Conservation (phyloP, 2,113 vertebrate genomes). For the Spheniscus mendiculus region DNA sequence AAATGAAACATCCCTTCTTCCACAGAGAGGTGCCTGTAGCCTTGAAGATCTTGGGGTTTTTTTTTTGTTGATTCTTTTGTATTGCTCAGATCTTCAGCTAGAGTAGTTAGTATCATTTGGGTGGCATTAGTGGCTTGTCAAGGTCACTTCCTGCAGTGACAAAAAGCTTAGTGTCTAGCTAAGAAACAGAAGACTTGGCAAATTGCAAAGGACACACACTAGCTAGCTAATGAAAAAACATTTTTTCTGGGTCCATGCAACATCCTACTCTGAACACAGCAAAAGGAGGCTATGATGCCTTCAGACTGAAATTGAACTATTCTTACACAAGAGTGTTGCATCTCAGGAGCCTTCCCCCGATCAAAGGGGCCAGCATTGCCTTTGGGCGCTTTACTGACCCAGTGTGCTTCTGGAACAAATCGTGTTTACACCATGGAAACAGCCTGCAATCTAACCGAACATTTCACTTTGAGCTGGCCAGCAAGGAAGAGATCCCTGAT, state of each 20-base stretch:
- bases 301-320: background rate
- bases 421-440: background rate
- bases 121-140: fast-evolving
- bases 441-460: background rate
- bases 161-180: background rate
- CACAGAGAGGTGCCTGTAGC: background rate
- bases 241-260: background rate
- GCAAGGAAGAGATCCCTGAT: background rate
- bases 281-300: background rate
- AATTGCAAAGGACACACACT: background rate
- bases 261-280: background rate
- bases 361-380: fast-evolving
- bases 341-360: fast-evolving
- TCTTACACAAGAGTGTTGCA: background rate
- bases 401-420: background rate
- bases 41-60: background rate
- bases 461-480: background rate
- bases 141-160: background rate
- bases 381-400: background rate
- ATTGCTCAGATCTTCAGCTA: background rate
- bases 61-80: background rate
- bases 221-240: background rate
- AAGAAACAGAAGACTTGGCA: background rate
- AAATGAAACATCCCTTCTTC: background rate
- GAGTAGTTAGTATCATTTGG: background rate